Base-by-base conservation (phyloP, 2,888 invertebrate genomes). In the Heteropelma amictum region DNA sequence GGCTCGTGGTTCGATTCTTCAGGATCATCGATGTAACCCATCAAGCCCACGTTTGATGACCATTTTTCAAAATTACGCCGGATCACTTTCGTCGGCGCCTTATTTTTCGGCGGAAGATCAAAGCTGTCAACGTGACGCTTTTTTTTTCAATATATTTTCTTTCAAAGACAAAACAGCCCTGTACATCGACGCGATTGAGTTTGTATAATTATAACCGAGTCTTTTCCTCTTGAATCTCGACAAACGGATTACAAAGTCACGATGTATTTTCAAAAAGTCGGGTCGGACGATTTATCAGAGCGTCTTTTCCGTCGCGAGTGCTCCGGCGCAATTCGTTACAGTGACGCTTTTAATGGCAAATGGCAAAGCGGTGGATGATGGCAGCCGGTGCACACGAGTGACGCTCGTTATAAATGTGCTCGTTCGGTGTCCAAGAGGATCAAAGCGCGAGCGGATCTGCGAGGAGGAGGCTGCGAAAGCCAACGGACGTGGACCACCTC, bases 401-500 rank as follows among this genome's bases (percentile, higher is more conserved):
- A 17, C 19, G 58, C 65, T 54, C 42, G 53, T 77, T 79, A 77
- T 77, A 74, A 77, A 79, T 77, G 77, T 67, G 68, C 58, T 61
- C 77, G 56, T 60, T 63, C 70, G 63, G 67, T 69, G 72, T 79
- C 74, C 65, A 65, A 67, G 72, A 72, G 75, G 78, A 78, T 79
- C 79, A 78, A 79, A 78, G 78, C 68, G 33, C 42, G 68, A 14
- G 56, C 53, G 45, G 40, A 73, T 49, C 38, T 33, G 54, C 65
- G 72, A 69, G 70, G 64, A 67, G 65, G 60, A 73, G 60, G 74
- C 53, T 42, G 51, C 7, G 38, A 12, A 12, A 69, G 64, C 51
- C 51, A 47, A 63, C 45, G 56, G 56, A 40, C 28, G 38, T 47
- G 54, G 72, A 77, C 74, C 79, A 77, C 76, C 77, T 74, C 68